Evolutionary conservation across 2,797 vertebrate genomes (phyloP).

Genomic region (Lithobates sylvaticus): DNA sequence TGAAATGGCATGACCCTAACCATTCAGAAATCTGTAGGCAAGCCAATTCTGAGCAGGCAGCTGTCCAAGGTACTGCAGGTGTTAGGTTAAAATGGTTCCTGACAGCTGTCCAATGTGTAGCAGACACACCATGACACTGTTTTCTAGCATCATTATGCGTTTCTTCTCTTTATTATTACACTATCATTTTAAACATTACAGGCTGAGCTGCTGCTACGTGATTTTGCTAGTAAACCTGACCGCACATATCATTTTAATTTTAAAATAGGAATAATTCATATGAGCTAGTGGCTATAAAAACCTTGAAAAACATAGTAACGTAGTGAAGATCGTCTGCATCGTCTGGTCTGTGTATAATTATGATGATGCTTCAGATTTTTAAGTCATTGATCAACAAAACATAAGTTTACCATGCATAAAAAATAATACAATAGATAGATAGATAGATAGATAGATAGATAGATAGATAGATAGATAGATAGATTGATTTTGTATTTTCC

Average conservation of each 20-base stretch:
- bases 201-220: background rate
- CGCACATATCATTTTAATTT: background rate
- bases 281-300: background rate
- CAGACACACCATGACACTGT: slow-evolving; percentile 20
- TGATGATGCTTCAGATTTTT: no score
- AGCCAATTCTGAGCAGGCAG: slow-evolving; percentile 45
- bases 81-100: slow-evolving; percentile 49
- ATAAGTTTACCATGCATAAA: no score
- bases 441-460: background rate
- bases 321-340: no score
- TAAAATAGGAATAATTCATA: background rate
- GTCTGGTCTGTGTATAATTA: background rate
- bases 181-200: slow-evolving; percentile 6
- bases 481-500: no score
- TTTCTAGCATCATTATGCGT: slow-evolving; percentile 3
- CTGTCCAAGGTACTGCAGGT: slow-evolving; percentile 56
- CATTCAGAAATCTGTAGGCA: slow-evolving; percentile 36
- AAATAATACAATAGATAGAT: background rate
- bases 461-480: no score
- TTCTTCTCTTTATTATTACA: slow-evolving; percentile 11
- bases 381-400: no score
- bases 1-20: slow-evolving; percentile 50
- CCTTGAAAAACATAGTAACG: background rate
- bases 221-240: background rate
- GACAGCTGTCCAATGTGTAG: slow-evolving; percentile 50